Conservation (phyloP, 2,113 vertebrate genomes). For the Vidua chalybeata region DNA sequence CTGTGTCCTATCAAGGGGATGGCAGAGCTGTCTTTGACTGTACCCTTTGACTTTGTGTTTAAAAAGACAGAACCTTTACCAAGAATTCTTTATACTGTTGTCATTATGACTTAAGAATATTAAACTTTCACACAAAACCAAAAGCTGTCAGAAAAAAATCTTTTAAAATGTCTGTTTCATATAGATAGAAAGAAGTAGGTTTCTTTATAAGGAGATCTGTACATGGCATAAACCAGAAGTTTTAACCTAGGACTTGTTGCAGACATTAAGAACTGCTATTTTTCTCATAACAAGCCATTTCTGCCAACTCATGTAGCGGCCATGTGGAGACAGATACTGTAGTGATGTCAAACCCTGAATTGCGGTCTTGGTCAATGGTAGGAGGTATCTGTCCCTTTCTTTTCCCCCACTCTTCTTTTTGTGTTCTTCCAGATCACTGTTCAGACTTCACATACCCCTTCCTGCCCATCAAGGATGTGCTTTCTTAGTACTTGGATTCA, state of each 20-base stretch:
- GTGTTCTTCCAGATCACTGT: not conserved
- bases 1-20: not conserved
- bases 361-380: not conserved
- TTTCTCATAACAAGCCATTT: not conserved
- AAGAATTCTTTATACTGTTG: not conserved
- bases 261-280: accelerated
- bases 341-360: not conserved
- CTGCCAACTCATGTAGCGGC: not conserved
- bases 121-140: conserved; percentile 20
- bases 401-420: not conserved
- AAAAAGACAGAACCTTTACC: not conserved
- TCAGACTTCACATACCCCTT: not conserved
- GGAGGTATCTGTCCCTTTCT: not conserved
- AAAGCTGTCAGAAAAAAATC: not conserved
- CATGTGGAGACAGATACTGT: accelerated
- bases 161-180: not conserved
- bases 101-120: not conserved
- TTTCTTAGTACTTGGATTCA: not conserved
- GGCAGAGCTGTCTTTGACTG: not conserved
- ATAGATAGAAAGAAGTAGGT: not conserved
- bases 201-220: not conserved
- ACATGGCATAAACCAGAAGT: accelerated
- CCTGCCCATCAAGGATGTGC: not conserved
- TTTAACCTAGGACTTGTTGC: not conserved
- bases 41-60: not conserved